Percentiles rank a stretch among this genome's conserved stretches.
These are phyloP conservation scores for Solen grandis DNA, from an alignment of 1,140 invertebrate species.

Conservation along the genomic window DNA sequence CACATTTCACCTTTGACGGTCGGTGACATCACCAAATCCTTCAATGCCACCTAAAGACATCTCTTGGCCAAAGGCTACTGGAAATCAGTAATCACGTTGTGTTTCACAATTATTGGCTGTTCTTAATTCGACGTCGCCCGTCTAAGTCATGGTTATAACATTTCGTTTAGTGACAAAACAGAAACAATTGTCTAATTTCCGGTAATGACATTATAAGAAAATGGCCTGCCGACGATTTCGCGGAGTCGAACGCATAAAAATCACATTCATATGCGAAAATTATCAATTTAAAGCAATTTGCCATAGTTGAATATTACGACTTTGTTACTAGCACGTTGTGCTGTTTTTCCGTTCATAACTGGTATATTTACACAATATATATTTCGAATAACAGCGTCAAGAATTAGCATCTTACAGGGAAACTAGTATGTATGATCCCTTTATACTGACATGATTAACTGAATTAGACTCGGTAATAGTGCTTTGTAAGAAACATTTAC, in stretches of 20 bases:
- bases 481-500: too few species aligned
- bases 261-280: conserved; percentile 3
- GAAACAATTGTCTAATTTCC: not conserved
- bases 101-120: conserved; percentile 7
- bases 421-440: too few species aligned
- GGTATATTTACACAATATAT: too few species aligned
- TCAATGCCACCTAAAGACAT: conserved; percentile 24
- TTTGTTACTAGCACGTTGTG: too few species aligned
- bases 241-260: conserved; percentile 13
- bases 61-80: too few species aligned
- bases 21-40: not conserved
- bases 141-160: conserved; percentile 16
- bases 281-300: conserved; percentile 16
- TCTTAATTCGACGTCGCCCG: conserved; percentile 13
- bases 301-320: too few species aligned
- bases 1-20: conserved; percentile 8
- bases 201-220: conserved; percentile 9
- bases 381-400: too few species aligned
- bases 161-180: conserved; percentile 12
- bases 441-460: too few species aligned
- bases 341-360: too few species aligned
- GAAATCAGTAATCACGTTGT: not conserved
- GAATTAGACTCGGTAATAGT: too few species aligned
- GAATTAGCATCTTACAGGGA: too few species aligned
- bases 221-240: conserved; percentile 12